A percentile compares a stretch with the other conserved stretches of the same genome.
phyloP scores from a whole-genome alignment of 2,113 vertebrate species.

The Dicerorhinus sumatrensis region DNA sequence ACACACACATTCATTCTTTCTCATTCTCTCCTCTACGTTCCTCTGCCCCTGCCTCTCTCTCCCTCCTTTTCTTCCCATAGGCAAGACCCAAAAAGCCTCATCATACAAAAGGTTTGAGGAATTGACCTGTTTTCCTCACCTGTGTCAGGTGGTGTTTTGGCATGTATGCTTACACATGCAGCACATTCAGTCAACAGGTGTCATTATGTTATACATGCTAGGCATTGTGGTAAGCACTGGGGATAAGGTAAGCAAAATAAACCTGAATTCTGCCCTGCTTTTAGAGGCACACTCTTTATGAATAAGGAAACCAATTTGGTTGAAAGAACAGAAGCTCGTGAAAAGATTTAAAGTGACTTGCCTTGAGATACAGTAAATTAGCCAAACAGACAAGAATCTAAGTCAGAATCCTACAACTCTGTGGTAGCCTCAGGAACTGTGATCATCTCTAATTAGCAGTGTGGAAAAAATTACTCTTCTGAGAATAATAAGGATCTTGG shows the following conservation, averaged over 20 bases:
- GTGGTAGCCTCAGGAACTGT: neutral
- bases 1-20: neutral
- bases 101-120: neutral
- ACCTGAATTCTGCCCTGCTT: neutral
- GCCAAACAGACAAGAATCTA: slow-evolving; percentile 41
- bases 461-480: slow-evolving; percentile 28
- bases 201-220: neutral
- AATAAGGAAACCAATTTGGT: slow-evolving; percentile 21
- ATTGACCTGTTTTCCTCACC: neutral
- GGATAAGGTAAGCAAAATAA: neutral
- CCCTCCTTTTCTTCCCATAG: neutral
- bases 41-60: neutral
- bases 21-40: neutral
- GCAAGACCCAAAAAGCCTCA: neutral
- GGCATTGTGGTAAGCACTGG: neutral
- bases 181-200: neutral
- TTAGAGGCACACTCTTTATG: neutral
- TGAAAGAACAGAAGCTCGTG: neutral
- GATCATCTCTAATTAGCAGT: slow-evolving; percentile 21
- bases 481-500: neutral
- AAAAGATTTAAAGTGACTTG: slow-evolving; percentile 35
- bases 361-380: slow-evolving; percentile 44
- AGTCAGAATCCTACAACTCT: neutral
- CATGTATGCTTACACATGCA: neutral
- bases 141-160: neutral